Evolutionary conservation across 2,888 invertebrate genomes (phyloP), one percentile per base, ranked within the genome.

Genomic region (Dolomedes plantarius): DNA sequence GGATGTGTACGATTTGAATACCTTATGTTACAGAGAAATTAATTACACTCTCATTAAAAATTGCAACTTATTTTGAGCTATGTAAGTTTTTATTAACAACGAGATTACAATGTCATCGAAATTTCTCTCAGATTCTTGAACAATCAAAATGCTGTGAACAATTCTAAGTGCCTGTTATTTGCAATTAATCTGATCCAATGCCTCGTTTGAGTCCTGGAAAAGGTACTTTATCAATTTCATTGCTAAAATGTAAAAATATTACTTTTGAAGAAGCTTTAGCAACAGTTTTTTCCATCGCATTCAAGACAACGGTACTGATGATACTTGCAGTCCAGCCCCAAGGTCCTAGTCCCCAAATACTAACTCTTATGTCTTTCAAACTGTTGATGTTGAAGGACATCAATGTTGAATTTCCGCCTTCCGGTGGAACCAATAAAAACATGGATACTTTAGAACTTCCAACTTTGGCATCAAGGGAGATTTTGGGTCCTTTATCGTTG

Each of bases 321-420:
- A 86, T 32, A 65, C 86, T 67, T 0, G 86, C 86, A 2, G 71
- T 32, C 86, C 86, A 86, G n/a, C 86, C 86, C 69, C 62, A 36
- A 7, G 86, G 75, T 39, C 86, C 86, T 7, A 86, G 56, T 13
- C 86, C 86, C 27, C 16, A 71, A 19, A 86, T 75, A 31, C 72
- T 79, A 6, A 86, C 39, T 13, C 86, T 68, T 1, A 80, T 86
- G 19, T 86, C 80, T 36, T 68, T 64, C 0, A 86, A n/a, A 16
- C 65, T 72, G 7, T 76, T 50, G n/a, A 86, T 76, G 23, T 19
- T 72, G 32, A 86, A 86, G 56, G 86, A 86, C 50, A 80, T 64
- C 7, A 86, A 29, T 9, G 62, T 68, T 19, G 80, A 71, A 29
- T 75, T 80, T n/a, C 86, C 86, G 16, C 86, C 86, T 76, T 75